phyloP scores from a whole-genome alignment of 2,113 vertebrate genomes.

The Neodontobutis hainanensis region DNA sequence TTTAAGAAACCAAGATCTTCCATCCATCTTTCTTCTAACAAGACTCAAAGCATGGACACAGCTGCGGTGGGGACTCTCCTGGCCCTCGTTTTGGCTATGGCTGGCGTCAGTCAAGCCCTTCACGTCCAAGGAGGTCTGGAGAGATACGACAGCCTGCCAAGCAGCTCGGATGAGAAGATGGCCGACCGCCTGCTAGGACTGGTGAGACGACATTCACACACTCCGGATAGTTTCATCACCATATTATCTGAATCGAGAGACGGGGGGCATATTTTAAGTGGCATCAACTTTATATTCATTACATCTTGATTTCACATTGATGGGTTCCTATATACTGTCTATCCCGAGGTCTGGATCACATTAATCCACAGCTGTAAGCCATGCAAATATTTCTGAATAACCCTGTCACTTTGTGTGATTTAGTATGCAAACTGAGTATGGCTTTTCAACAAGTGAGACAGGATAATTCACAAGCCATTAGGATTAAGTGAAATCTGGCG shows the following conservation, averaged over 20 bases:
- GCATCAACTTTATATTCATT: background rate
- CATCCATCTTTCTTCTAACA: constrained; percentile 15
- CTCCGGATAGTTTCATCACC: background rate
- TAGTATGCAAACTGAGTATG: constrained; percentile 20
- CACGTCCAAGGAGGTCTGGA: constrained; percentile 54
- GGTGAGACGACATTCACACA: constrained; percentile 67
- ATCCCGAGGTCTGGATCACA: constrained; percentile 1
- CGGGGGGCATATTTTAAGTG: background rate
- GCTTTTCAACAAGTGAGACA: constrained; percentile 33
- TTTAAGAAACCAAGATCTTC: constrained; percentile 4
- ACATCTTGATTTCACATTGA: too few species aligned
- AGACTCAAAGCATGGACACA: constrained; percentile 64
- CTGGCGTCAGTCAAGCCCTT: constrained; percentile 65
- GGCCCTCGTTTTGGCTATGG: constrained; percentile 68
- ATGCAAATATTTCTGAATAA: constrained; percentile 18
- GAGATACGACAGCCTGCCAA: constrained; percentile 41
- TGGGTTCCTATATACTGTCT: constrained; percentile 9
- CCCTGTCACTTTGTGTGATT: constrained; percentile 18
- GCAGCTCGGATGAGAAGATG: constrained; percentile 59
- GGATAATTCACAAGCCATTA: constrained; percentile 28
- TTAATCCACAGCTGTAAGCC: constrained; percentile 1
- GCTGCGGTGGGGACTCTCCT: constrained; percentile 66
- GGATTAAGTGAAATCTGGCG: constrained; percentile 24
- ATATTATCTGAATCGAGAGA: background rate
- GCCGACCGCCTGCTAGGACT: constrained; percentile 55